Base-by-base conservation (phyloP, 1,140 invertebrate genomes). In the Aphelenchoides fujianensis region DNA sequence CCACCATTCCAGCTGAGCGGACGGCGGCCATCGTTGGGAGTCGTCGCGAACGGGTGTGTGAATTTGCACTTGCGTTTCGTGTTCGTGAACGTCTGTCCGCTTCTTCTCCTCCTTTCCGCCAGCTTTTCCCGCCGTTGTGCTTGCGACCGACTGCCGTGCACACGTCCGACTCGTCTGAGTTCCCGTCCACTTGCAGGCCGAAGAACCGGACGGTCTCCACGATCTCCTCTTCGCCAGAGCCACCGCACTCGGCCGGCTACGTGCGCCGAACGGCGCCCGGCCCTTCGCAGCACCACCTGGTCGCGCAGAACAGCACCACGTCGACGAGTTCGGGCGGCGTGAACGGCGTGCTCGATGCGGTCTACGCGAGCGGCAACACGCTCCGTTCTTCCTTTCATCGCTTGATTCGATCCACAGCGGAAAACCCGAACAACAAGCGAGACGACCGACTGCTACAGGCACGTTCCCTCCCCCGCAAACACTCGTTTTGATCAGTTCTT, bases 381-480 rank as follows among this genome's bases (percentile, higher is more conserved):
- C 32, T 77, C 27, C 69, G 76, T 23, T 75, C 77, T 27, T 74
- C 78, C 2, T 73, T 80, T 41, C 75, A 74, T 68, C 74, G 77
- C 31, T 37, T 75, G 16, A 70, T 80, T 35, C 79, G 77, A 12
- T 54, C 70, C n/a, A n/a, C n/a, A n/a, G n/a, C 34, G 61, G n/a
- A 80, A 79, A 69, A 61, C 70, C 48, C 54, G 73, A 28, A 67
- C 72, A 32, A 63, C 54, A 32, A 73, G 72, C 23, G 74, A 79
- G 19, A 80, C 73, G 19, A 70, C 48, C 7, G 79, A 82, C 59
- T 78, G 63, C 37, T 77, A 74, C 54, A 34, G 69, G 74, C 69
- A 57, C 16, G 72, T 23, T 31, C 19, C 19, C 12, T 28, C 2
- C 35, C 30, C 9, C n/a, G 59, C 19, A 9, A 30, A 72, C 52